Evolutionary conservation across 2,888 invertebrate genomes (phyloP).

Genomic region (Drosophila niveifrons): DNA sequence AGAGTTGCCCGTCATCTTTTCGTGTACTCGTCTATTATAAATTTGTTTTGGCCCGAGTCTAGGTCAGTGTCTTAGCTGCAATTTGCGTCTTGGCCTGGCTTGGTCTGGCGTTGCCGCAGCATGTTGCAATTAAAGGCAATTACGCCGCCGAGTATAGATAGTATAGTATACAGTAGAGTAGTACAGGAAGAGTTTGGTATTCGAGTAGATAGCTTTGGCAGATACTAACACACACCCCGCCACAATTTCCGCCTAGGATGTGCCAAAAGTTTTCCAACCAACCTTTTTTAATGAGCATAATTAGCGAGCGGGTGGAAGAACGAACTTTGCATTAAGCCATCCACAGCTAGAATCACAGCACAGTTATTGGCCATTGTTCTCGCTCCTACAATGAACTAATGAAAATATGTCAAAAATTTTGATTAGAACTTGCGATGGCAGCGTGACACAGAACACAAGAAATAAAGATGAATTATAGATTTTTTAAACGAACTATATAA

Average conservation of each 20-base stretch:
- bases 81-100: constrained; percentile 54
- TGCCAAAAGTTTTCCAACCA: constrained; percentile 59
- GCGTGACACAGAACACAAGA: constrained; percentile 11
- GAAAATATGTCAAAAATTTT: constrained; percentile 66
- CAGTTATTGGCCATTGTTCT: constrained; percentile 81
- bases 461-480: not conserved
- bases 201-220: constrained; percentile 11
- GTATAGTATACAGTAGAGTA: not conserved
- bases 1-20: constrained; percentile 37
- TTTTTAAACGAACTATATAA: no score
- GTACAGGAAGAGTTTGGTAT: constrained; percentile 54
- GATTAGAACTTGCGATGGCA: constrained; percentile 36
- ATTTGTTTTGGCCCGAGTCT: constrained; percentile 71
- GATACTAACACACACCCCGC: constrained; percentile 30
- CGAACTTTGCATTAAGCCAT: not conserved
- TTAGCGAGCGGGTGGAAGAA: constrained; percentile 54
- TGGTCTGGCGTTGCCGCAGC: constrained; percentile 31
- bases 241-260: constrained; percentile 82
- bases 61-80: constrained; percentile 83
- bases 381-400: constrained; percentile 28
- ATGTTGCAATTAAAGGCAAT: constrained; percentile 82
- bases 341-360: not conserved
- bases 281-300: constrained; percentile 78
- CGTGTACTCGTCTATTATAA: constrained; percentile 54
- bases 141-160: constrained; percentile 45